Evolutionary conservation across 2,113 vertebrate species (phyloP), one percentile per base, ranked within the genome.

Genomic region (Microtus pennsylvanicus): DNA sequence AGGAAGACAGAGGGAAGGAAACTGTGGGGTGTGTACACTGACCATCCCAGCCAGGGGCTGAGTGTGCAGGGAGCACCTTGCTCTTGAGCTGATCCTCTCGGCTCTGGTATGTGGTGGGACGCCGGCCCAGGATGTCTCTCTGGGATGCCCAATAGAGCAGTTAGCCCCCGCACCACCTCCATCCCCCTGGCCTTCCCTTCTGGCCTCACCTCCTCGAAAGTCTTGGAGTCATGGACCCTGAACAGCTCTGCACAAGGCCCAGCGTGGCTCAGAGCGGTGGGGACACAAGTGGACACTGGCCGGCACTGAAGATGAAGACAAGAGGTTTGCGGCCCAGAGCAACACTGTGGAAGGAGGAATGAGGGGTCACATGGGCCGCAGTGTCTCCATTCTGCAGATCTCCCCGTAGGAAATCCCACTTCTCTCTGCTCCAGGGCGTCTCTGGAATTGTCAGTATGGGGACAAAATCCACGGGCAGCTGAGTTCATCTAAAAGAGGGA

Each of bases 201-300:
- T 13, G 13, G 42, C 11, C 91, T 83, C 96, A 99, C 99, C 99
- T 99, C 99, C 92, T 99, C 98, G 33, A 98, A 24, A 1, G 95
- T 89, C 70, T 98, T 98, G 76, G 94, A 95, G 91, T 92, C 93
- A 26, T 88, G 24, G 35, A 94, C 91, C 1, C 96, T 1, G 52
- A 96, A 30, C 87, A 98, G 7, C 98, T 98, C 98, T 99, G 99
- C 93, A 99, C 97, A 95, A 99, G 97, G 97, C 98, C 99, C 99
- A 99, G 96, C 98, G 98, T 63, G 97, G 98, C 96, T 99, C 99
- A 33, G 98, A 95, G 82, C 94, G 98, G 96, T 95, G 96, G 75
- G 99, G 98, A 98, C 99, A 99, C 95, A 99, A 98, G 97, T 97
- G 98, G 52, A 97, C 98, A 99, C 98, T 97, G 98, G 99, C 95